A percentile compares a stretch with the other conserved stretches of the same genome.
Evolutionary conservation across 2,113 vertebrate species (phyloP).

Genomic region (Rutilus rutilus): DNA sequence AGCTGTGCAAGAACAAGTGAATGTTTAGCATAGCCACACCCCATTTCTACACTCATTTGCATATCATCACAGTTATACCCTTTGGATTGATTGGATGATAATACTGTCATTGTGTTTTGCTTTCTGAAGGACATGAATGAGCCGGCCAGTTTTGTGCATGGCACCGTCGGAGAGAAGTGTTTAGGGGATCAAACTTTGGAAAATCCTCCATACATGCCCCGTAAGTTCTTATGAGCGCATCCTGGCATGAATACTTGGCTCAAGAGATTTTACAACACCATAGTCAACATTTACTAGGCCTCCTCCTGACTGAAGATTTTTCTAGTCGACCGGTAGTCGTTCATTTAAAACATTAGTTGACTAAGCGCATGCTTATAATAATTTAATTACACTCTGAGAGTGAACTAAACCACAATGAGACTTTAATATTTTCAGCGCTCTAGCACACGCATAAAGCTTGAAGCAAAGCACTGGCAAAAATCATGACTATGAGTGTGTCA

Average conservation of each 20-base stretch:
- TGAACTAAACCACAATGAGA: too few relatives aligned
- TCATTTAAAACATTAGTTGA: too few relatives aligned
- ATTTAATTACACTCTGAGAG: too few relatives aligned
- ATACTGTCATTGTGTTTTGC: constrained; percentile 18
- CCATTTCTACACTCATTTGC: background rate
- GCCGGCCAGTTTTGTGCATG: constrained; percentile 86
- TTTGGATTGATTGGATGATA: background rate
- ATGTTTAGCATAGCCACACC: background rate
- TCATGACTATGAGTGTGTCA: too few relatives aligned
- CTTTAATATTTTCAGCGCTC: too few relatives aligned
- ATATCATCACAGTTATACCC: background rate
- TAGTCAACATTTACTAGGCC: background rate
- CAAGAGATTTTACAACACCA: background rate
- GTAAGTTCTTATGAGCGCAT: constrained; percentile 73
- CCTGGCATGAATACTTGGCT: background rate
- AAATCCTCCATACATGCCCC: constrained; percentile 85
- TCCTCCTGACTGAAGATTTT: background rate
- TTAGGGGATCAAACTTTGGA: constrained; percentile 68
- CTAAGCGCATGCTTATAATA: too few relatives aligned
- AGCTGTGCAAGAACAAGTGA: background rate
- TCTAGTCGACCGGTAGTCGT: too few relatives aligned
- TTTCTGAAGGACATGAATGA: constrained; percentile 93
- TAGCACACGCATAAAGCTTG: too few relatives aligned
- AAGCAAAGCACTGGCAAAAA: too few relatives aligned
- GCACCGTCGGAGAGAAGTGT: constrained; percentile 76